Evolutionary conservation across 2,888 invertebrate species (phyloP).

Genomic region (Drosophila aldrichi): DNA sequence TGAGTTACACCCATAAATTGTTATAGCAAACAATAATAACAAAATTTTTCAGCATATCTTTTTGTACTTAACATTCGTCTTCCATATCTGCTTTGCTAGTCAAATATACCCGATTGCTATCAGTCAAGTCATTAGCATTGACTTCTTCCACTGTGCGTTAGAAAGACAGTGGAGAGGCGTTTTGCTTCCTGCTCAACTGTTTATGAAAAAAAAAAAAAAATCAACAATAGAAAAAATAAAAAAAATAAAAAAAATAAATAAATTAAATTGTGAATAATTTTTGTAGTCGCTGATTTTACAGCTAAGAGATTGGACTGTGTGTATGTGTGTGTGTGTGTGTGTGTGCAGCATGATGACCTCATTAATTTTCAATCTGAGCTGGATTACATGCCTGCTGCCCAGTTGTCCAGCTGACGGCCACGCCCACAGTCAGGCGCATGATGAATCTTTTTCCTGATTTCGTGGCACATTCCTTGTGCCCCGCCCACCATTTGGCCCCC

Average conservation of each 20-base stretch:
- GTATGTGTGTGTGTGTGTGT: constrained; percentile 33
- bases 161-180: neutral
- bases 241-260: too few species aligned
- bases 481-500: constrained; percentile 9
- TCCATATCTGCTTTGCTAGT: neutral
- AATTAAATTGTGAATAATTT: constrained; percentile 38
- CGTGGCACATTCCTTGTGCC: constrained; percentile 37
- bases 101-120: constrained; percentile 12
- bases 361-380: constrained; percentile 84
- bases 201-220: constrained; percentile 21
- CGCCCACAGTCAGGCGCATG: constrained; percentile 57
- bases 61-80: neutral
- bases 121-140: constrained; percentile 32
- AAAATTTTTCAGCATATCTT: too few species aligned
- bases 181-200: constrained; percentile 17
- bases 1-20: too few species aligned
- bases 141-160: constrained; percentile 20
- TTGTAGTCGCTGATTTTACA: constrained; percentile 54
- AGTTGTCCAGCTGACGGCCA: constrained; percentile 45
- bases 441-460: constrained; percentile 72
- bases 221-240: constrained; percentile 44
- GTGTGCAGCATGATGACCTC: constrained; percentile 78
- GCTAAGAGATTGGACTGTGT: constrained; percentile 36
- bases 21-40: too few species aligned
- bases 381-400: constrained; percentile 71